phyloP scores from a whole-genome alignment of 2,113 vertebrate species.

The Thunnus thynnus region DNA sequence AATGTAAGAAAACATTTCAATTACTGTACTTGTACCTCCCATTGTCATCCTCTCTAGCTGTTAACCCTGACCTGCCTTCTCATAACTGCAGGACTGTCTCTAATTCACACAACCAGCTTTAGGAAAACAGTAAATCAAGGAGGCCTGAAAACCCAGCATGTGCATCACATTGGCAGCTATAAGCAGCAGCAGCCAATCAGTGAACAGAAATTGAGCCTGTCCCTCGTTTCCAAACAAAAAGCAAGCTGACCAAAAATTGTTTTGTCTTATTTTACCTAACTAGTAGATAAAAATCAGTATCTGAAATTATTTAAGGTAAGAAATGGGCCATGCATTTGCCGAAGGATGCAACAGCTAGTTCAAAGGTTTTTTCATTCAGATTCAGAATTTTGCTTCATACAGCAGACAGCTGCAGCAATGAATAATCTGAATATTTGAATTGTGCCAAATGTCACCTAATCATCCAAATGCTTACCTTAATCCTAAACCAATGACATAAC shows the following conservation, averaged over 20 bases:
- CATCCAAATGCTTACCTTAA: slow-evolving; percentile 12
- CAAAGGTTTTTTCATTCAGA: background rate
- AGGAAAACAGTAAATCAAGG: background rate
- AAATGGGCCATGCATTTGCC: background rate
- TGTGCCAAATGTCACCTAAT: background rate
- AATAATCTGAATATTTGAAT: background rate
- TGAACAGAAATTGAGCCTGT: background rate
- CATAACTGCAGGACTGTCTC: too few species aligned
- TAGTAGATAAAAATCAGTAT: background rate
- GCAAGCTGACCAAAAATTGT: background rate
- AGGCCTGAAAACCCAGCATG: too few species aligned
- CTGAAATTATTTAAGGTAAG: background rate
- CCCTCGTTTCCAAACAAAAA: background rate
- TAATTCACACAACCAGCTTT: too few species aligned
- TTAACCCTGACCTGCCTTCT: too few species aligned
- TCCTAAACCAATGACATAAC: background rate
- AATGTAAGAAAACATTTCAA: too few species aligned
- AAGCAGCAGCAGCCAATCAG: background rate
- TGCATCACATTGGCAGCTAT: too few species aligned
- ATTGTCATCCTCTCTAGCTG: too few species aligned
- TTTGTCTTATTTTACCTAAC: background rate
- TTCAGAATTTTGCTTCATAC: background rate
- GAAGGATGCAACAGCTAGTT: background rate
- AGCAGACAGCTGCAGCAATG: background rate
- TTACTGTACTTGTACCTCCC: too few species aligned